A percentile compares a stretch with the other conserved stretches of the same genome.
These are phyloP conservation scores for Trimorus sp. DNA, from an alignment of 2,888 invertebrate species.

Conservation along the genomic window DNA sequence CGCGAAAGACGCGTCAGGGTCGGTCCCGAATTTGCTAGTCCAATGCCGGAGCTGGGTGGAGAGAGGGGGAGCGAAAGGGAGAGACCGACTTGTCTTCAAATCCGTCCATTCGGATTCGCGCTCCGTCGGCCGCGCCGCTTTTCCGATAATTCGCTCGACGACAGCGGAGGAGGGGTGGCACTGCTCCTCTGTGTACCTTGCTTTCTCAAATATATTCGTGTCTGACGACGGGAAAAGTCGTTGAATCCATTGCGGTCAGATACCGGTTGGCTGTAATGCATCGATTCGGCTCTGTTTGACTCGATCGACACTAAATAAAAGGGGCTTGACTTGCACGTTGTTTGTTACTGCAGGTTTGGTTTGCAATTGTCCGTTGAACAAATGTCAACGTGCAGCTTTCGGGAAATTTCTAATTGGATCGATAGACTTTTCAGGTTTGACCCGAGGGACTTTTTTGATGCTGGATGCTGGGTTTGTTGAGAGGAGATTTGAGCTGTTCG, in stretches of 20 bases:
- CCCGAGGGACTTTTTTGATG: too few species aligned
- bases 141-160: conserved; percentile 64
- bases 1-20: conserved; percentile 29
- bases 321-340: background rate
- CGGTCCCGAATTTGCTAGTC: conserved; percentile 62
- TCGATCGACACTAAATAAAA: conserved; percentile 32
- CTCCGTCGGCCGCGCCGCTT: conserved; percentile 49
- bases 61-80: conserved; percentile 45
- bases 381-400: too few species aligned
- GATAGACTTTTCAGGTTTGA: too few species aligned
- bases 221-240: conserved; percentile 38
- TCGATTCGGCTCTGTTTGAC: conserved; percentile 36
- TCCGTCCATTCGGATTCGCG: conserved; percentile 45
- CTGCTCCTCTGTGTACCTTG: conserved; percentile 61
- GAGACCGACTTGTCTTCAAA: conserved; percentile 65
- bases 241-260: conserved; percentile 59
- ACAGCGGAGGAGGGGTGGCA: conserved; percentile 20
- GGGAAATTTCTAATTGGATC: too few species aligned
- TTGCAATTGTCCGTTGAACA: too few species aligned
- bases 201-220: conserved; percentile 62
- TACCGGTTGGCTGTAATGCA: conserved; percentile 39
- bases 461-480: too few species aligned
- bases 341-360: too few species aligned
- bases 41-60: too few species aligned
- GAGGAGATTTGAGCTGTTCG: too few species aligned